Evolutionary conservation across 2,113 vertebrate species (phyloP).

Genomic region (Phaethornis superciliosus): DNA sequence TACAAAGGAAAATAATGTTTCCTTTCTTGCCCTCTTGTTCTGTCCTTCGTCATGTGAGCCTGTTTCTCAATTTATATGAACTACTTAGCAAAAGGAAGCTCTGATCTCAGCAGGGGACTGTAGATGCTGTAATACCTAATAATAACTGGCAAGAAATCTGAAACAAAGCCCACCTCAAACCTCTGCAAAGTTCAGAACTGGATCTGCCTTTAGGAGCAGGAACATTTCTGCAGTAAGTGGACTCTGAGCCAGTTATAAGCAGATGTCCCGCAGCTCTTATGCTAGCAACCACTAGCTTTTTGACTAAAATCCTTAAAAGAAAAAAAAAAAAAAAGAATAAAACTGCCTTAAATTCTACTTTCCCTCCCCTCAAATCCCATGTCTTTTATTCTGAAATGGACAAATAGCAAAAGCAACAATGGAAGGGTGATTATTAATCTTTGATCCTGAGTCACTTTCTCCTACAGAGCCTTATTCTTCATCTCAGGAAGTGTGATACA

Average conservation of each 20-base stretch:
- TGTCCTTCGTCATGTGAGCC: neutral
- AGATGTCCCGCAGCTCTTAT: neutral
- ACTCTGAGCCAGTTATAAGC: neutral
- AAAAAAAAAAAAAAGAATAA: slow-evolving; percentile 5
- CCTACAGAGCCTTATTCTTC: slow-evolving; percentile 58
- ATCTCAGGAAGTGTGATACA: slow-evolving; percentile 47
- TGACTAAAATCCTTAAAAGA: neutral
- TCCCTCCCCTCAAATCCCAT: neutral
- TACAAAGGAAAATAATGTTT: slow-evolving; percentile 50
- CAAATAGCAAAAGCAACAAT: slow-evolving; percentile 27
- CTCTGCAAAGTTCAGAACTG: neutral
- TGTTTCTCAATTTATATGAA: neutral
- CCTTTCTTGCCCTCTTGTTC: slow-evolving; percentile 8
- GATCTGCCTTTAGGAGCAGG: neutral
- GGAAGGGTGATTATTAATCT: slow-evolving; percentile 64
- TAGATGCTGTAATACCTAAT: neutral
- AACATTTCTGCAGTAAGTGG: neutral
- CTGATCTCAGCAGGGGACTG: neutral
- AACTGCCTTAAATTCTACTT: neutral
- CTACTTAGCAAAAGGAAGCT: slow-evolving; percentile 40
- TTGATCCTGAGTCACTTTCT: slow-evolving; percentile 64
- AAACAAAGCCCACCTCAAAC: neutral
- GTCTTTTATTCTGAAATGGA: slow-evolving; percentile 47
- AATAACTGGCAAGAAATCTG: neutral
- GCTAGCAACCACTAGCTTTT: neutral